Base-by-base conservation (phyloP, 1,140 invertebrate genomes). In the Dryas iulia region DNA sequence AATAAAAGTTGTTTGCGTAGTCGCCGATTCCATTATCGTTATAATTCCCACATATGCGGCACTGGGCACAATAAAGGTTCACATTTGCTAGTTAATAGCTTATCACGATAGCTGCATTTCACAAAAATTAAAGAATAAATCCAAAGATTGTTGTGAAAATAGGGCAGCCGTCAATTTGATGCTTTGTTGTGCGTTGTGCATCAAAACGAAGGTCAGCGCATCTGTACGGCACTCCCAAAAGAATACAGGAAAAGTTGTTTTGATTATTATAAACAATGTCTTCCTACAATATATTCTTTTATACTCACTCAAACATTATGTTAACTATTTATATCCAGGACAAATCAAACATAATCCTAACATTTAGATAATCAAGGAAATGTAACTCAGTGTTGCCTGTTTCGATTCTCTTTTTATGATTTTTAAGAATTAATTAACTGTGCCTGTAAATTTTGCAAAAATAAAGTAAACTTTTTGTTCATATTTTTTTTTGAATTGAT, bases 101-200 rank as follows among this genome's bases (percentile, higher is more conserved):
- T 78, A 80, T 70, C 73, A 73, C 77, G 71, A 76, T 68, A 72
- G 73, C 64, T 70, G 53, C 54, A 69, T 79, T 77, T 72, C 76
- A 79, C 77, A 67, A 79, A 81, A 81, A 79, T 80, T 79, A 77
- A 79, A 67, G 77, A 79, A 81, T 78, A 84, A 84, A 86, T 85
- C 77, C 77, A 79, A 81, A 87, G 85, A 90, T 88, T 92, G 90
- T 92, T 90, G 86, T 90, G 87, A 91, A 92, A 91, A 91, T 92
- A 88, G 89, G 89, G 87, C 91, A 92, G 87, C 89, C 89, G 89
- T 92, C 91, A 91, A 90, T 91, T 91, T 91, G 89, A 92, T 92
- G 91, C 91, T 92, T 92, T 92, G 91, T 92, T 92, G 91, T 91
- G 89, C 87, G 91, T 92, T 92, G 90, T 91, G 89, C 89, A 92